phyloP scores from a whole-genome alignment of 2,888 invertebrate genomes.

The Periphyllus acericola region DNA sequence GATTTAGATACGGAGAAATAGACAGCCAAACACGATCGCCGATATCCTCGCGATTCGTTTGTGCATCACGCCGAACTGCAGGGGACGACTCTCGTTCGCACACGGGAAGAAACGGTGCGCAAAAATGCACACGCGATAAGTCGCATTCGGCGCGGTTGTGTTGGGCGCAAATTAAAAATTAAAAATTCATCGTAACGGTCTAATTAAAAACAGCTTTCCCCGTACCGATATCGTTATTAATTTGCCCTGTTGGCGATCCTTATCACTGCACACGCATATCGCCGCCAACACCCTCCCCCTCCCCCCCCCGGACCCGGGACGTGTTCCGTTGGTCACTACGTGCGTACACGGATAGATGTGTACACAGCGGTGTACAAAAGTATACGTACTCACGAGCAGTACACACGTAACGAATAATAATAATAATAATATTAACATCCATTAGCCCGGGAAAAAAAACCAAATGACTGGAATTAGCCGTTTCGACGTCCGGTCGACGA shows the following conservation, averaged over 20 bases:
- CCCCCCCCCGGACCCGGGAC: neutral
- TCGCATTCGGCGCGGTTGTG: neutral
- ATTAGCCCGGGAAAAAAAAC: slow-evolving; percentile 30
- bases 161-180: slow-evolving; percentile 53
- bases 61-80: too few species aligned
- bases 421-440: slow-evolving; percentile 33
- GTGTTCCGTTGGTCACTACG: neutral
- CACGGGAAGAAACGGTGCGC: neutral
- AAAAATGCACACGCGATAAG: neutral
- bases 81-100: too few species aligned
- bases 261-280: slow-evolving; percentile 54
- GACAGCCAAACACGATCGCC: too few species aligned
- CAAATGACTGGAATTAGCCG: slow-evolving; percentile 41
- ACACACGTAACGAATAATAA: slow-evolving; percentile 4
- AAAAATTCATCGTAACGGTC: slow-evolving; percentile 57
- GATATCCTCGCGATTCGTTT: too few species aligned
- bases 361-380: neutral
- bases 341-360: neutral
- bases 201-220: slow-evolving; percentile 58
- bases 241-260: slow-evolving; percentile 41
- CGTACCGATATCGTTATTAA: slow-evolving; percentile 41
- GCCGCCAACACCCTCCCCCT: neutral
- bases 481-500: slow-evolving; percentile 52
- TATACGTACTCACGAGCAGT: neutral
- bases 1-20: too few species aligned